phyloP scores from a whole-genome alignment of 2,888 invertebrate species.

The Branchinecta sandiegonensis region DNA sequence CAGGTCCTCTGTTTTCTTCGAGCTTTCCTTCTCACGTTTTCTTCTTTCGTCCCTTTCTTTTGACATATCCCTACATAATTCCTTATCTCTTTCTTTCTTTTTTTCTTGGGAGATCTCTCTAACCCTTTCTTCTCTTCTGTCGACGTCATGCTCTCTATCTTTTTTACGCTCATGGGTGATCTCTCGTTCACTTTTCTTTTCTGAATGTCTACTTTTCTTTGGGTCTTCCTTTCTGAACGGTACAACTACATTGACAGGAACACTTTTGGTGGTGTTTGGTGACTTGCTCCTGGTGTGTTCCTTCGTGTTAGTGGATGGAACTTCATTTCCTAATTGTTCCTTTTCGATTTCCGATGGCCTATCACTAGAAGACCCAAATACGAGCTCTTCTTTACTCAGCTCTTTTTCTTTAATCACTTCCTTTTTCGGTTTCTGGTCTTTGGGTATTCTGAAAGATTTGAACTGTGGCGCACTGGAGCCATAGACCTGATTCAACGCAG shows the following conservation, averaged over 20 bases:
- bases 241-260: not conserved
- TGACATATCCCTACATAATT: too few species aligned
- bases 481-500: not conserved
- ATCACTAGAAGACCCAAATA: too few species aligned
- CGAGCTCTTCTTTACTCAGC: not conserved
- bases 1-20: too few species aligned
- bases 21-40: too few species aligned
- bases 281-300: constrained; percentile 7
- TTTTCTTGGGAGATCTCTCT: too few species aligned
- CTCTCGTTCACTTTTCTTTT: too few species aligned
- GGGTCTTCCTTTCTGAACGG: not conserved
- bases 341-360: not conserved
- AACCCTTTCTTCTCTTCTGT: too few species aligned
- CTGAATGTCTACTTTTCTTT: too few species aligned
- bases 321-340: not conserved
- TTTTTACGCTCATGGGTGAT: too few species aligned
- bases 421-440: constrained; percentile 5
- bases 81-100: too few species aligned
- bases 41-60: too few species aligned
- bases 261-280: not conserved
- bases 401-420: not conserved
- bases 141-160: too few species aligned
- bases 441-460: constrained; percentile 9
- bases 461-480: not conserved
- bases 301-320: not conserved